phyloP scores from a whole-genome alignment of 2,797 vertebrate species.

The Labeo calbasu region DNA sequence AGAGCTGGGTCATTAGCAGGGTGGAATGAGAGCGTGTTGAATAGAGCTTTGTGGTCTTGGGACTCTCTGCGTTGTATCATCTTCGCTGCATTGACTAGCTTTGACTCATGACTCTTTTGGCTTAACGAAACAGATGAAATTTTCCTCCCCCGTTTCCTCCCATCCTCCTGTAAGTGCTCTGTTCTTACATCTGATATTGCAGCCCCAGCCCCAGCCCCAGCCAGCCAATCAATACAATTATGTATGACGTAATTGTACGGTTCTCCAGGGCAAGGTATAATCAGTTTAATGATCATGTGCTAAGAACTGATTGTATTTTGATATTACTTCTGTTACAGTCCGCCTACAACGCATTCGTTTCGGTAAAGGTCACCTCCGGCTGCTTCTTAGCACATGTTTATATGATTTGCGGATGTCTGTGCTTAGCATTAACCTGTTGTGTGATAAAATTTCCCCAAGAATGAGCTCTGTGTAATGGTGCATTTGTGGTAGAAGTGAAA shows the following conservation, averaged over 20 bases:
- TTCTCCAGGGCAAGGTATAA: conserved; percentile 18
- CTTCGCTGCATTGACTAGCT: conserved; percentile 38
- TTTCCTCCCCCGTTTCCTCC: conserved; percentile 30
- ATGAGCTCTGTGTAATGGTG: conserved; percentile 28
- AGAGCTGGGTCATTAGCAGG: conserved; percentile 10
- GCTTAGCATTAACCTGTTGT: background rate
- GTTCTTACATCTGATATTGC: conserved; percentile 24
- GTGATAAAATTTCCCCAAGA: background rate
- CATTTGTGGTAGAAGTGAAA: conserved; percentile 27
- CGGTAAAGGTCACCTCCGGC: background rate
- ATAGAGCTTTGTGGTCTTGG: conserved; percentile 16
- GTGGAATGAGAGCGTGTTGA: conserved; percentile 8
- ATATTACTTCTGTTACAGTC: background rate
- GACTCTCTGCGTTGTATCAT: conserved; percentile 34
- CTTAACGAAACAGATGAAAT: conserved; percentile 45
- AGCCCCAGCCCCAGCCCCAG: background rate
- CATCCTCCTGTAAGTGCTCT: background rate
- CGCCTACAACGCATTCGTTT: background rate
- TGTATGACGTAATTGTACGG: background rate
- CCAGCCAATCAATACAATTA: conserved; percentile 27
- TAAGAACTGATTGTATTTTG: background rate
- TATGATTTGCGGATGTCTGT: background rate
- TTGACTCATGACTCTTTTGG: conserved; percentile 51
- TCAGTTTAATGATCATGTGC: conserved; percentile 10
- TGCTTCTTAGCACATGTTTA: background rate